Evolutionary conservation across 2,888 invertebrate species (phyloP), one percentile per base, ranked within the genome.

Genomic region (Rhingia rostrata): DNA sequence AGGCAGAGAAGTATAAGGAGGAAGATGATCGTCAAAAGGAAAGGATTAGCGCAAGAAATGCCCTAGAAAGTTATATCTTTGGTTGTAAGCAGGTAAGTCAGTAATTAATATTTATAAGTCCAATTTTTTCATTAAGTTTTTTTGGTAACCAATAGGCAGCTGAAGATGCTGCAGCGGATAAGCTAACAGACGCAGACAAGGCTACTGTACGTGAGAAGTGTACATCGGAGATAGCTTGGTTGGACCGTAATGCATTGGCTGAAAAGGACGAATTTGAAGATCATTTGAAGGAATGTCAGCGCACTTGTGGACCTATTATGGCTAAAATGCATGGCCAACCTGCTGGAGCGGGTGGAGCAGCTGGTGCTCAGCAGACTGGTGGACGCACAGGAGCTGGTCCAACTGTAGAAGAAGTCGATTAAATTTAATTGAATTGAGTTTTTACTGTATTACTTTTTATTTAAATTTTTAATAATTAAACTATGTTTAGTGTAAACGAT

Each of bases 241-340:
- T 98, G 43, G 98, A 98, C 87, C 91, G 92, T 30, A 97, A 97
- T 89, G 93, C 94, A 1, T 92, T 96, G 53, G 97, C 97, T 5
- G 95, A 95, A 64, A 95, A 95, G 87, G 94, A 94, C 6, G 97
- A 97, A 87, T 94, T 95, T 86, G 96, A 97, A 64, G 93, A 95
- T 86, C 95, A 95, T 88, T 91, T 97, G 87, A 95, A 96, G 88
- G 94, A 95, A 63, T 92, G 96, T 22, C 96, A 97, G 89, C 93
- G 93, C 14, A 93, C 95, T 14, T 96, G 96, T 89, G 94, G 94
- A 63, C 96, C 97, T 0, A 93, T 96, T 51, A 97, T 97, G 95
- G 94, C 95, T 90, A 97, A 96, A 89, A 91, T 97, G n/a, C 96
- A 96, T 87, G 95, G 95, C 63, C 93, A 93, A 0, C 22, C 22